Conservation (phyloP, 2,888 invertebrate species). For the Sarcophaga variegata region DNA sequence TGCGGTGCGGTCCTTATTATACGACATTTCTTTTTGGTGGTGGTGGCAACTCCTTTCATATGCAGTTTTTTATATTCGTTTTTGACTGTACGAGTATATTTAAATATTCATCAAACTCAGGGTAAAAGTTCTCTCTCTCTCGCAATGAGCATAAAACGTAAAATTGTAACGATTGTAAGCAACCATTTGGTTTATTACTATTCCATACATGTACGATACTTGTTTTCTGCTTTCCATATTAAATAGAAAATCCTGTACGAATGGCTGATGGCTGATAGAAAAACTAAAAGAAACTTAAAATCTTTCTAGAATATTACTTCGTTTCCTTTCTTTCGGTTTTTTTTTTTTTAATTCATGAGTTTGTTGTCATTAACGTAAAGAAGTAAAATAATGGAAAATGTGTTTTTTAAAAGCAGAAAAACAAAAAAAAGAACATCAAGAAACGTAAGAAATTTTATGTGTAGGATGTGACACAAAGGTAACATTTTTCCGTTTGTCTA, state of each 20-base stretch:
- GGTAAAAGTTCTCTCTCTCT: neutral
- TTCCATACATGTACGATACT: slow-evolving; percentile 53
- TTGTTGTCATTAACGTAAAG: neutral
- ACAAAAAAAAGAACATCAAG: neutral
- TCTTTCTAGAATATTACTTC: neutral
- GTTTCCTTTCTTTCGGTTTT: neutral
- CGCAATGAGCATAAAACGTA: slow-evolving; percentile 1
- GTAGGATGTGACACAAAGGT: slow-evolving; percentile 51
- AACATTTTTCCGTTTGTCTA: slow-evolving; percentile 45
- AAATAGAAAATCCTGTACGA: slow-evolving; percentile 12
- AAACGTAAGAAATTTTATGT: slow-evolving; percentile 17
- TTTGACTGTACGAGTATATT: slow-evolving; percentile 23
- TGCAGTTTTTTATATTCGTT: neutral
- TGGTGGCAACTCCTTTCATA: too few species aligned
- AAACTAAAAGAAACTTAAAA: slow-evolving; percentile 31
- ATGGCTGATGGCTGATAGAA: neutral
- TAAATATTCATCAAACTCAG: slow-evolving; percentile 53
- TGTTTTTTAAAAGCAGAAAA: slow-evolving; percentile 31
- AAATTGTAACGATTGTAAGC: neutral
- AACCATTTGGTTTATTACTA: slow-evolving; percentile 55
- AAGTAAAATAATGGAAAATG: slow-evolving; percentile 38
- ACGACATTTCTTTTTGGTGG: too few species aligned
- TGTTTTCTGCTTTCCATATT: slow-evolving; percentile 49
- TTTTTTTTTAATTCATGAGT: neutral
- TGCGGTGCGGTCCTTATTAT: too few species aligned